Conservation (phyloP, 2,113 vertebrate genomes). For the Diadophis punctatus region DNA sequence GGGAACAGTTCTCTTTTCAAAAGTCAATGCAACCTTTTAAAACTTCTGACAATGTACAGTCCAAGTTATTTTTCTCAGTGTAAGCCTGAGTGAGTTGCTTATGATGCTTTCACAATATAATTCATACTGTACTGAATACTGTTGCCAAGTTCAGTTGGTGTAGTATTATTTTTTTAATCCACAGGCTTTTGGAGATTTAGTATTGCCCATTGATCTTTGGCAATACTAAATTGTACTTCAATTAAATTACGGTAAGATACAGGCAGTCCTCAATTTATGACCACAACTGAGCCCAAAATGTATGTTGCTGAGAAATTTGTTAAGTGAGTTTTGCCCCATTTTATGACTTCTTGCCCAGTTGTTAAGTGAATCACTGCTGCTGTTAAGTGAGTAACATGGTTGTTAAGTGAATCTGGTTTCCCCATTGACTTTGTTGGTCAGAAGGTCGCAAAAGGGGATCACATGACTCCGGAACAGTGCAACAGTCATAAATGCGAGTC, state of each 20-base stretch:
- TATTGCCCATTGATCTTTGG: neutral
- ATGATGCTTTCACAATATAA: neutral
- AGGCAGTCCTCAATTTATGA: no score
- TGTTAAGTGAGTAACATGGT: no score
- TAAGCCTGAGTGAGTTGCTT: neutral
- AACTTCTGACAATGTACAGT: neutral
- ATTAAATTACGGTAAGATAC: neutral
- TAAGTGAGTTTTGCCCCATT: no score
- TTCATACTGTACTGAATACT: neutral
- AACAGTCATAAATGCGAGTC: no score
- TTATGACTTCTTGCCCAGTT: no score
- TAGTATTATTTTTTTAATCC: neutral
- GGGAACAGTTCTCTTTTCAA: neutral
- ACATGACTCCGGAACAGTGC: no score
- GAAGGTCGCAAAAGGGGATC: no score
- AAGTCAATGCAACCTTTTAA: neutral
- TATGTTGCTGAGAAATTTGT: no score
- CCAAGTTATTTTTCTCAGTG: neutral
- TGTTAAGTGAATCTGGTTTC: no score
- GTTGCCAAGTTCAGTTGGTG: neutral
- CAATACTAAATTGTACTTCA: neutral
- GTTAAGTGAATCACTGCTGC: no score
- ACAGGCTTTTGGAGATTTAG: neutral
- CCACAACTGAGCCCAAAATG: no score
- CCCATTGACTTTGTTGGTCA: no score